These are phyloP conservation scores for Hypolimnas misippus DNA, from an alignment of 2,888 invertebrate species.

Conservation along the genomic window DNA sequence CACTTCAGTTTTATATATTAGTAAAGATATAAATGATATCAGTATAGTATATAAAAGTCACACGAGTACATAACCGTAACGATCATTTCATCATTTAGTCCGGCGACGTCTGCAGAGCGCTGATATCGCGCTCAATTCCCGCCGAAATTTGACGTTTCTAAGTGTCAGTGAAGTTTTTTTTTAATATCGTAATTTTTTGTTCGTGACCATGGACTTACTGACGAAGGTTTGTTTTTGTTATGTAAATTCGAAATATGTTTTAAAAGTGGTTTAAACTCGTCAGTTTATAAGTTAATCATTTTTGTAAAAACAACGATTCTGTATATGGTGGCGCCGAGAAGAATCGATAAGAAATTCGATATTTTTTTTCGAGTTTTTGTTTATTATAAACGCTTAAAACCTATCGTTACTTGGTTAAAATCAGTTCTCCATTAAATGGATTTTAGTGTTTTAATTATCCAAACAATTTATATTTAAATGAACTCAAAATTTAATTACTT, in stretches of 20 bases:
- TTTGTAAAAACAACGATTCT: too few species aligned
- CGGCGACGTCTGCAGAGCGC: conserved; percentile 26
- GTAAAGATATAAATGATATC: background rate
- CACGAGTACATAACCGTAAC: conserved; percentile 15
- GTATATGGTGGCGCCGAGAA: too few species aligned
- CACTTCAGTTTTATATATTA: background rate
- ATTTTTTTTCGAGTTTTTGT: too few species aligned
- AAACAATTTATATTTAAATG: too few species aligned
- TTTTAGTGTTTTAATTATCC: too few species aligned
- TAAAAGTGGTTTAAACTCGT: too few species aligned
- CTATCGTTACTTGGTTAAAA: too few species aligned
- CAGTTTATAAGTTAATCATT: too few species aligned
- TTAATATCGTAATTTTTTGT: conserved; percentile 23
- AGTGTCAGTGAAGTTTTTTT: conserved; percentile 35
- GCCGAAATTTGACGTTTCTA: conserved; percentile 37
- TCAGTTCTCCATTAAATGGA: too few species aligned
- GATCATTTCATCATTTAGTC: conserved; percentile 36
- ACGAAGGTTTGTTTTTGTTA: conserved; percentile 39
- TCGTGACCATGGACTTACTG: conserved; percentile 44
- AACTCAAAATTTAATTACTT: too few species aligned
- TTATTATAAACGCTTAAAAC: too few species aligned
- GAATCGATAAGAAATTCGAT: too few species aligned
- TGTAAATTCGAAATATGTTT: background rate
- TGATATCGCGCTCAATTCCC: conserved; percentile 29
- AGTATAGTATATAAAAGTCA: background rate